Evolutionary conservation across 1,140 invertebrate genomes (phyloP).

Genomic region (Gryon sp.): DNA sequence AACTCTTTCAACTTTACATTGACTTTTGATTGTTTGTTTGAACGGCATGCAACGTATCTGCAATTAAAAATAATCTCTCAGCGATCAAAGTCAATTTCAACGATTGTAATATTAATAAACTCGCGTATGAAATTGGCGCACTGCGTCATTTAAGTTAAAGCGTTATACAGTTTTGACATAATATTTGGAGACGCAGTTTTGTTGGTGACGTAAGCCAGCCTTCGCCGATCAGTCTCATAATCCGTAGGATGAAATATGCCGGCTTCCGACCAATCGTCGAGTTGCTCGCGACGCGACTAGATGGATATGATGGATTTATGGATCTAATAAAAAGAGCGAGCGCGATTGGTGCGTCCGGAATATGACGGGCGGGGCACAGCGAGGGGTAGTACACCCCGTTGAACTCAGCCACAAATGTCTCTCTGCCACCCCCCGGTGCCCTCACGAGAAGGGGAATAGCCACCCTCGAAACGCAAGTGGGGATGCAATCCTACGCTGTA

Average conservation of each 20-base stretch:
- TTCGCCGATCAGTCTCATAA: constrained; percentile 45
- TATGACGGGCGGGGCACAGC: constrained; percentile 79
- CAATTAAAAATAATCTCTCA: too few species aligned
- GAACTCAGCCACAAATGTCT: constrained; percentile 73
- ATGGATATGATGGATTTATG: constrained; percentile 82
- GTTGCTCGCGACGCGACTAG: constrained; percentile 59
- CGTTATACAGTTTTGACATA: too few species aligned
- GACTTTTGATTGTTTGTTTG: constrained; percentile 18
- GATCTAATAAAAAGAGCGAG: constrained; percentile 80
- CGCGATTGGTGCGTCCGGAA: constrained; percentile 78
- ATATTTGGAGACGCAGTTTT: too few species aligned
- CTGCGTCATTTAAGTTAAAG: constrained; percentile 76
- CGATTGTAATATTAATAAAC: constrained; percentile 79
- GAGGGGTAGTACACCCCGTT: constrained; percentile 72
- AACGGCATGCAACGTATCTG: background rate
- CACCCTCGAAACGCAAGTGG: constrained; percentile 59
- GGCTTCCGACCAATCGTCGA: constrained; percentile 70
- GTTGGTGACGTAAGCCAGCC: constrained; percentile 40
- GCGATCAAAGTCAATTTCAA: too few species aligned
- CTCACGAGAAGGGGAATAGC: constrained; percentile 64
- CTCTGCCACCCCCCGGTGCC: constrained; percentile 65
- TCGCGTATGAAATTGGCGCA: too few species aligned
- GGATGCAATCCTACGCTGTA: constrained; percentile 62
- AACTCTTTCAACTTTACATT: constrained; percentile 51
- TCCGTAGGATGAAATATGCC: constrained; percentile 60